These are phyloP conservation scores for Lepilemur septentrionalis DNA, from an alignment of 2,797 vertebrate genomes.

Conservation along the genomic window DNA sequence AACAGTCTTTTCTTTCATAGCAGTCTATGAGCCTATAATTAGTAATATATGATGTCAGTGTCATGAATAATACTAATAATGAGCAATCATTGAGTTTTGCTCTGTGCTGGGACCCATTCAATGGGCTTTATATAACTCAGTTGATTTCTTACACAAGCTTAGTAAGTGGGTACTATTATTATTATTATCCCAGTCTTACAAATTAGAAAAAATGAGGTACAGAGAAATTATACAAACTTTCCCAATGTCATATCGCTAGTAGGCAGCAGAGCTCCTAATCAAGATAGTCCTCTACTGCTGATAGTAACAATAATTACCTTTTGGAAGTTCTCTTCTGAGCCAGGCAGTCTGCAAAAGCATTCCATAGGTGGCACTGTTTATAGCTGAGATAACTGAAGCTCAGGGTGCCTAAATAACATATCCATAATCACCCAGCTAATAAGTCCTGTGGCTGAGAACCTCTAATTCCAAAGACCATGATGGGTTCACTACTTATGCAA, in stretches of 20 bases:
- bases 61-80: not conserved
- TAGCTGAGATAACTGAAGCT: not conserved
- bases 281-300: not conserved
- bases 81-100: not conserved
- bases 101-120: not conserved
- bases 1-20: not conserved
- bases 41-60: not conserved
- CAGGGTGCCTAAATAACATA: accelerated
- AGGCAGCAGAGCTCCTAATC: not conserved
- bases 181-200: not conserved
- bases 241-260: not conserved
- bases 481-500: accelerated
- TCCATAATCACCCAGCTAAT: not conserved
- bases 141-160: not conserved
- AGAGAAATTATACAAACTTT: not conserved
- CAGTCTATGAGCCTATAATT: not conserved
- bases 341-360: not conserved
- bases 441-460: not conserved
- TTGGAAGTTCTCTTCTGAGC: not conserved
- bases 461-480: not conserved
- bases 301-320: not conserved
- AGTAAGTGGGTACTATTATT: not conserved
- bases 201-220: not conserved
- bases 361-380: not conserved
- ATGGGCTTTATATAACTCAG: not conserved